Base-by-base conservation (phyloP, 2,797 vertebrate genomes). In the Lates japonicus region DNA sequence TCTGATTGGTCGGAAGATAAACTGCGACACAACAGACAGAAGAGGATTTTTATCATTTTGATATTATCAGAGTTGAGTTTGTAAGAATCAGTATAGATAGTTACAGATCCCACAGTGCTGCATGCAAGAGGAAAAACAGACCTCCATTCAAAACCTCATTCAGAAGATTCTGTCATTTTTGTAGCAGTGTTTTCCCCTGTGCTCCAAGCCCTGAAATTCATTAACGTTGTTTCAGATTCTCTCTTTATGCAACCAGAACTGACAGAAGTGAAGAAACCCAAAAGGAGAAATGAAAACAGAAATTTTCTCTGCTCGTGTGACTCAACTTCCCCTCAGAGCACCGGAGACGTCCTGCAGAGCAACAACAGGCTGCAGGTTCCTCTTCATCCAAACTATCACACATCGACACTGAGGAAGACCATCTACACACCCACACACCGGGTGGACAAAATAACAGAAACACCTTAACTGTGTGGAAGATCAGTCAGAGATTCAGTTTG, bases 261-360 rank as follows among this genome's bases (percentile, higher is more conserved):
- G 12, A 4, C 35, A 39, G 60, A 80, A 71, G 59, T 84, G 76
- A 80, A 70, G 74, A 80, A 88, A 86, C 39, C 4, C 16, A 69
- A 88, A 90, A 88, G 61, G 25, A 85, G 91, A 92, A 88, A 66
- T 6, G 86, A 87, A 57, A 89, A 58, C 46, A 35, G 61, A 66
- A 46, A 51, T 42, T 46, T 59, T 70, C 39, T 81, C 31, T n/a
- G 29, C 68, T 74, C 6, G 2, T 76, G 65, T 88, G 81, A 46
- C 80, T 79, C 67, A 82, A 90, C 85, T 90, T 90, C 90, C 86
- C 16, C 4, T 69, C 4, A 54, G 58, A 58, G 65, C 0, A 1
- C 1, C 41, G 37, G 60, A 67, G 58, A 63, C 64, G 7, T 71
- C 60, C 59, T 55, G 75, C 54, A 60, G 68, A 20, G 64, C 39